Percentiles rank a stretch among this genome's conserved stretches.
Conservation (phyloP, 2,888 invertebrate genomes). For the Toxonevra muliebris region DNA sequence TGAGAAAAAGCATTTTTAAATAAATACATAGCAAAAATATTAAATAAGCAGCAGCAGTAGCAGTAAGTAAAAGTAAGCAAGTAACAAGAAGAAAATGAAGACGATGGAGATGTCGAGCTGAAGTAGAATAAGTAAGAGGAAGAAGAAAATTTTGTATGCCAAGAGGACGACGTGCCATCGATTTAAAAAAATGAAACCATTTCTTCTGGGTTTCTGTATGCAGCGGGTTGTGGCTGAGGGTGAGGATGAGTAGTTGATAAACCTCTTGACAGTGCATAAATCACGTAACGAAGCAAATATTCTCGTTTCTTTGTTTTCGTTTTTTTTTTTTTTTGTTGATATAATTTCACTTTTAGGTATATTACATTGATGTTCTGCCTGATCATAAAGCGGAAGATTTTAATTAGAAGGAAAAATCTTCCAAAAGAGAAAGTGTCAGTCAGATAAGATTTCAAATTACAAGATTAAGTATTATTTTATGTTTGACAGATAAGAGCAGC, state of each 20-base stretch:
- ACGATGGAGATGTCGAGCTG: background rate
- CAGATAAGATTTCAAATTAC: too few relatives aligned
- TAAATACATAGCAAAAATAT: background rate
- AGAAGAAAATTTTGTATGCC: background rate
- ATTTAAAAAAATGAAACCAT: background rate
- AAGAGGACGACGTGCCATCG: background rate
- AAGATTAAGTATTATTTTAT: too few relatives aligned
- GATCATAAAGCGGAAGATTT: slow-evolving; percentile 36
- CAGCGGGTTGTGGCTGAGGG: background rate
- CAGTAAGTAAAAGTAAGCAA: background rate
- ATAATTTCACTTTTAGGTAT: slow-evolving; percentile 3
- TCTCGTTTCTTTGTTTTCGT: background rate
- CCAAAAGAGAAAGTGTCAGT: too few relatives aligned
- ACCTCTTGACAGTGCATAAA: slow-evolving; percentile 28
- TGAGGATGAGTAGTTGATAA: slow-evolving; percentile 5
- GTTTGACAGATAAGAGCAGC: too few relatives aligned
- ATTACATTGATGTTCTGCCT: slow-evolving; percentile 5
- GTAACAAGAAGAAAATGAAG: background rate
- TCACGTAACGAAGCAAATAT: slow-evolving; percentile 19
- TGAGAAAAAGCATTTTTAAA: slow-evolving; percentile 1
- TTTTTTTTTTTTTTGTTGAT: slow-evolving; percentile 5
- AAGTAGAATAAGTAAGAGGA: slow-evolving; percentile 2
- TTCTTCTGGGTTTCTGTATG: background rate
- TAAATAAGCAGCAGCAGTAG: background rate
- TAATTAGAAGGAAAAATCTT: slow-evolving; percentile 26